phyloP scores from a whole-genome alignment of 2,797 vertebrate species.

The Chelmon rostratus region DNA sequence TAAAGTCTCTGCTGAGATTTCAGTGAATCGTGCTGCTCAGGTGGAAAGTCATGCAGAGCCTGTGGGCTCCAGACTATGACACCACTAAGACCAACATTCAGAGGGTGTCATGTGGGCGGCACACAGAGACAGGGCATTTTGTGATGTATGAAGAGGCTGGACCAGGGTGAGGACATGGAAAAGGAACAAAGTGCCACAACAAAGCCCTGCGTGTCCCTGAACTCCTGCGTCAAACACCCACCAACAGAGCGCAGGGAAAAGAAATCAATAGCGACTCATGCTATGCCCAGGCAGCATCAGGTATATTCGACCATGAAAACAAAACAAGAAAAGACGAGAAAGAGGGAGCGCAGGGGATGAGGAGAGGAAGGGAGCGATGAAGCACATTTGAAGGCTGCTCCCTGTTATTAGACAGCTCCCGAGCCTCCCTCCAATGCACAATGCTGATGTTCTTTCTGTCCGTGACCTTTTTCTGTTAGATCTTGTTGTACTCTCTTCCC shows the following conservation, averaged over 20 bases:
- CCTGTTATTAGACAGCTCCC: constrained; percentile 54
- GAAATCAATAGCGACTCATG: constrained; percentile 77
- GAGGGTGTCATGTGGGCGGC: constrained; percentile 26
- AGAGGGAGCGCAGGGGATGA: constrained; percentile 37
- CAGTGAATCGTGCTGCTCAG: constrained; percentile 14
- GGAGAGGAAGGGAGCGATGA: constrained; percentile 55
- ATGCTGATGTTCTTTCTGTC: constrained; percentile 44
- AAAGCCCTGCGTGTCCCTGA: constrained; percentile 61
- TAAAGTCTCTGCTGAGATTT: constrained; percentile 30
- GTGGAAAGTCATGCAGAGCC: constrained; percentile 20
- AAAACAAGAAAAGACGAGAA: constrained; percentile 55
- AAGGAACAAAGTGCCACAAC: constrained; percentile 65
- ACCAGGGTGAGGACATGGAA: constrained; percentile 32
- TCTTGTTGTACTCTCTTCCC: constrained; percentile 44
- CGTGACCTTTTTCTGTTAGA: constrained; percentile 61
- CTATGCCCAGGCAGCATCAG: constrained; percentile 63
- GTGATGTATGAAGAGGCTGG: constrained; percentile 41
- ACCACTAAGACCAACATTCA: constrained; percentile 23
- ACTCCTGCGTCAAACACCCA: constrained; percentile 72
- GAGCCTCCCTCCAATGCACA: constrained; percentile 38
- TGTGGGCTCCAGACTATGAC: constrained; percentile 23
- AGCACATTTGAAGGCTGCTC: constrained; percentile 68
- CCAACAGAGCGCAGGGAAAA: constrained; percentile 65
- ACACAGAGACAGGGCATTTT: constrained; percentile 17
- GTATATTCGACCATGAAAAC: constrained; percentile 70